Evolutionary conservation across 2,113 vertebrate genomes (phyloP), one percentile per base, ranked within the genome.

Genomic region (Donacobius atricapilla): DNA sequence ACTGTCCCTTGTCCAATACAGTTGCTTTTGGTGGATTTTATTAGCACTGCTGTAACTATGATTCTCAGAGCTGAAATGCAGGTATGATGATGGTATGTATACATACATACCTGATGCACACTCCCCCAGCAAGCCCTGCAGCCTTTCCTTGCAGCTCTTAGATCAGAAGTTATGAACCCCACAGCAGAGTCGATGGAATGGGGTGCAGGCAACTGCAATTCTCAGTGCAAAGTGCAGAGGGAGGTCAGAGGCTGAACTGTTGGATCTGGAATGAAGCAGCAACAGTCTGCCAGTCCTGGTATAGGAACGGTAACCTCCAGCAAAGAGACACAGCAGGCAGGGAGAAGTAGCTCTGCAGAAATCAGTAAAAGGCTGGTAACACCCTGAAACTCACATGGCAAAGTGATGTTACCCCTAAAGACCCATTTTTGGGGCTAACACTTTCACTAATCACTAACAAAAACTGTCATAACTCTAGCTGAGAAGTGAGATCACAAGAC

Each of bases 381-480:
- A 70, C 14, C 57, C 23, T 70, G 71, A 87, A 64, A 31, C 13
- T 56, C 44, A 33, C 0, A 3, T 0, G 0, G 42, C 31, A 60
- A 83, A 75, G 15, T 7, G 4, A 42, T 25, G 18, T 71, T 58
- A 51, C 13, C 4, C 16, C 40, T 23, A 39, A 88, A 68, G 13
- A 56, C 4, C 11, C 11, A 15, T 48, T 89, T 69, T n/a, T 35
- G 31, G 22, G n/a, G n/a, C 50, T 57, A 51, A 13, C 24, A 33
- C 24, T 78, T 78, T n/a, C 68, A 78, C 11, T n/a, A 33, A 78
- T 30, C 68, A 33, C 14, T 13, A 63, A 54, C 27, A 79, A 44
- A 89, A 87, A 28, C 2, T 51, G 40, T 37, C 14, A 0, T 37
- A 83, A 47, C 8, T 53, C 33, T n/a, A 73, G 37, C 33, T 15